Base-by-base conservation (phyloP, 2,797 vertebrate genomes). In the Pachyuromys duprasi region DNA sequence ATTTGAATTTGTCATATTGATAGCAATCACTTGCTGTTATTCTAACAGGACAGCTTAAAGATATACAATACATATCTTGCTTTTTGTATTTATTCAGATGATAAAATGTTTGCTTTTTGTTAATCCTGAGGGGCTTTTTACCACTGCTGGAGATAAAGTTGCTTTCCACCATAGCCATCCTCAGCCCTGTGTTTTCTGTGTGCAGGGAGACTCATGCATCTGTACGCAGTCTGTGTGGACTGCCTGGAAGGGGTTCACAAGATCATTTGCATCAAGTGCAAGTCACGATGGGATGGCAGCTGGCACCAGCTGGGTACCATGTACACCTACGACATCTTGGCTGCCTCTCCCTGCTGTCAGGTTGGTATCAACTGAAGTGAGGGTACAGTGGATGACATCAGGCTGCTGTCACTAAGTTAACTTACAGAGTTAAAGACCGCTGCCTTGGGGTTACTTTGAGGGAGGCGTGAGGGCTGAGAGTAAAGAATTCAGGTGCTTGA, bases 251-350 rank as follows among this genome's bases (percentile, higher is more conserved):
- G 99, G 39, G 99, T 99, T 98, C 99, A 99, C 98, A 99, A 99
- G 99, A 99, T 99, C 89, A 99, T 99, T 98, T 99, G 99, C 99
- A 99, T 99, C 98, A 99, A 99, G 98, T 99, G 99, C 98, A 99
- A 99, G 98, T 99, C 99, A 0, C 99, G 99, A 75, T 99, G 99
- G 99, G 99, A 99, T 69, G 99, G 99, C 96, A 99, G 99, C 99
- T 99, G 99, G 99, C 99, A 99, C 98, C 99, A 99, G 95, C 98
- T 99, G 98, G 99, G 99, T 98, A 99, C 99, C 87, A 99, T 99
- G 99, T 99, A 99, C 83, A 99, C 99, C 95, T 99, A 99, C 0
- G 99, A 99, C 98, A 99, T 99, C 98, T 98, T 99, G 98, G 99
- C 99, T 65, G 99, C 99, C 72, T 99, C 99, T 39, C 99, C 99